A percentile compares a stretch with the other conserved stretches of the same genome.
Conservation (phyloP, 92 coral and sea anemone genomes). For the Heteractis magnifica region DNA sequence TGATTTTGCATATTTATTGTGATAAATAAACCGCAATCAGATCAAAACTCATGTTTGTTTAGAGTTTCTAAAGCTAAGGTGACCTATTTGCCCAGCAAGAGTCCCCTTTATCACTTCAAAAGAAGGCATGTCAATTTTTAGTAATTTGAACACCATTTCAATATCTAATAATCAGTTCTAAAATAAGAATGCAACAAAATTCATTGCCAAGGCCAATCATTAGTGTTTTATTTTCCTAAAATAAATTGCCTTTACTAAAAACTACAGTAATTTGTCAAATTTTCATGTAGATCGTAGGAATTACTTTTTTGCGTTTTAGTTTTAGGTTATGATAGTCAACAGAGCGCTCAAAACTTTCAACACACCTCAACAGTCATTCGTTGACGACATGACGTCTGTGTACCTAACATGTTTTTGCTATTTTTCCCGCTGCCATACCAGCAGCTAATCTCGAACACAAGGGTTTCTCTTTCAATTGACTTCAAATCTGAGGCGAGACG, state of each 20-base stretch:
- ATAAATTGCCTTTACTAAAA: too few relatives aligned
- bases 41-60: neutral
- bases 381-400: too few relatives aligned
- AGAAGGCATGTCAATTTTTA: neutral
- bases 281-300: neutral
- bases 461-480: too few relatives aligned
- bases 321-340: neutral
- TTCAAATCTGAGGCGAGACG: too few relatives aligned
- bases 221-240: too few relatives aligned
- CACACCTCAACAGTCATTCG: neutral
- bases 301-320: neutral
- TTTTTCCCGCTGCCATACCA: too few relatives aligned
- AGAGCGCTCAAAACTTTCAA: neutral
- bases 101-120: neutral
- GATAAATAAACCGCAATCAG: conserved; percentile 7
- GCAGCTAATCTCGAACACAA: too few relatives aligned
- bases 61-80: neutral
- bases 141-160: neutral
- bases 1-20: neutral
- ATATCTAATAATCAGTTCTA: neutral
- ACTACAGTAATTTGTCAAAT: too few relatives aligned
- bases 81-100: neutral
- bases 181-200: neutral
- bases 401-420: neutral
- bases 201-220: neutral